These are phyloP conservation scores for Chrysomallon squamiferum DNA, from an alignment of 1,140 invertebrate genomes.

Conservation along the genomic window DNA sequence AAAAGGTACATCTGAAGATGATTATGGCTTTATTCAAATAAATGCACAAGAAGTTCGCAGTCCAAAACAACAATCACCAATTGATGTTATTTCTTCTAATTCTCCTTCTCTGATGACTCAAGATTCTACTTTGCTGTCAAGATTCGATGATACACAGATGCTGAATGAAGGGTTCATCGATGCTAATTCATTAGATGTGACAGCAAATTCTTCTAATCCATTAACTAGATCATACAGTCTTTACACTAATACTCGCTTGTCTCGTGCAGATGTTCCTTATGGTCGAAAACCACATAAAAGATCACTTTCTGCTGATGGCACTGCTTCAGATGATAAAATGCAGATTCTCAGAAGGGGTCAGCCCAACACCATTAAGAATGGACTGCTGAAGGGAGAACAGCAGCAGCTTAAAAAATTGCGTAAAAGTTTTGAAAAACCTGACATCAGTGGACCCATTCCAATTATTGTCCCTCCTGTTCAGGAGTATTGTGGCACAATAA, in stretches of 20 bases:
- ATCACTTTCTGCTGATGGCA: slow-evolving; percentile 34
- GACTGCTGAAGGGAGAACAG: slow-evolving; percentile 39
- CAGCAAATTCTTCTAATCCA: background rate
- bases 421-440: slow-evolving; percentile 45
- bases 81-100: slow-evolving; percentile 13
- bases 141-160: slow-evolving; percentile 26
- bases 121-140: slow-evolving; percentile 30
- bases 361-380: slow-evolving; percentile 52
- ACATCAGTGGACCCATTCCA: slow-evolving; percentile 36
- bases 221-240: background rate
- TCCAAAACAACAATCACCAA: slow-evolving; percentile 12
- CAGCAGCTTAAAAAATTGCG: slow-evolving; percentile 33
- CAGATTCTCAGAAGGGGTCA: slow-evolving; percentile 40
- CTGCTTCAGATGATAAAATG: too few relatives aligned
- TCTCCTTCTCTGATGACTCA: slow-evolving; percentile 11
- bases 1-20: background rate
- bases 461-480: slow-evolving; percentile 24
- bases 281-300: slow-evolving; percentile 6
- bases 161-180: slow-evolving; percentile 49
- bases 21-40: background rate
- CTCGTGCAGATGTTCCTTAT: background rate
- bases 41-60: background rate
- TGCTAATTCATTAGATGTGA: slow-evolving; percentile 12
- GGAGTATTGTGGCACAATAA: background rate
- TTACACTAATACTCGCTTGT: background rate